Evolutionary conservation across 2,888 invertebrate genomes (phyloP).

Genomic region (Stegophylla sp.): DNA sequence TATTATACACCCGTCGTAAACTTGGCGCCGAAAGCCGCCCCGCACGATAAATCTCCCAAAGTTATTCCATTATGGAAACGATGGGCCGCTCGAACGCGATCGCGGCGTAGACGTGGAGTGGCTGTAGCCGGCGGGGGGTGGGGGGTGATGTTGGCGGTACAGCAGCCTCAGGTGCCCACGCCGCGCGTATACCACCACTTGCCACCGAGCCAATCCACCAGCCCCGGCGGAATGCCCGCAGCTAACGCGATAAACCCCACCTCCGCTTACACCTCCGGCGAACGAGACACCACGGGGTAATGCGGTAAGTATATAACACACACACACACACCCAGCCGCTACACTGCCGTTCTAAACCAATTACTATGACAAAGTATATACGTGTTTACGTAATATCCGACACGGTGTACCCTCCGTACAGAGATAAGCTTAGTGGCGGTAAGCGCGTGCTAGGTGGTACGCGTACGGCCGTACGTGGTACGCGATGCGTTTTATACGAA

Average conservation of each 20-base stretch:
- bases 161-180: constrained; percentile 38
- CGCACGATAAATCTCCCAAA: constrained; percentile 58
- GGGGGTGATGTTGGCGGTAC: background rate
- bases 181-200: background rate
- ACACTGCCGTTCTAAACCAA: constrained; percentile 2
- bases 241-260: constrained; percentile 40
- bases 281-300: constrained; percentile 1
- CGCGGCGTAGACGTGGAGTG: no score
- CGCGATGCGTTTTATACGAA: no score
- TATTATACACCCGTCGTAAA: constrained; percentile 54
- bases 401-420: background rate
- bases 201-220: background rate
- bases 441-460: no score
- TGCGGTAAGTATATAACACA: background rate
- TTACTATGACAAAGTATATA: constrained; percentile 33
- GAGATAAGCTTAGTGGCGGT: no score
- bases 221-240: constrained; percentile 18
- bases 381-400: background rate
- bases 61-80: constrained; percentile 52
- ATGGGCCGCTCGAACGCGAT: background rate
- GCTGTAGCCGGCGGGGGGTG: no score
- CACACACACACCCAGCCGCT: background rate
- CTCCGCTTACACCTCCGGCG: constrained; percentile 24
- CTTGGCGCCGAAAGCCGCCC: constrained; percentile 51
- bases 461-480: background rate